A percentile compares a stretch with the other conserved stretches of the same genome.
Evolutionary conservation across 2,888 invertebrate genomes (phyloP).

Genomic region (Lasius fuliginosus): DNA sequence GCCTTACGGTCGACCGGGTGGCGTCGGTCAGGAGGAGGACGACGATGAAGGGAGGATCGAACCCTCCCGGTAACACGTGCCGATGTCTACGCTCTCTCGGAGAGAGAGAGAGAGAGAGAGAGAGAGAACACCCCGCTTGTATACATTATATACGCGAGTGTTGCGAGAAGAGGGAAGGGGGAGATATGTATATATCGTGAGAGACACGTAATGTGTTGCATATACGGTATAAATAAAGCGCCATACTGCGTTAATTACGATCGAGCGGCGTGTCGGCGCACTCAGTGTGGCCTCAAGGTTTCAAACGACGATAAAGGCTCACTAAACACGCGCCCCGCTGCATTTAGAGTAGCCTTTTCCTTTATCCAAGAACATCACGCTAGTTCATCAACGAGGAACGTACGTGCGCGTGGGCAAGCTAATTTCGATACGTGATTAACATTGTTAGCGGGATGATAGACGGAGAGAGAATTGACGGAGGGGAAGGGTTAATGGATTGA

Average conservation of each 20-base stretch:
- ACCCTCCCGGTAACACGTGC: slow-evolving; percentile 80
- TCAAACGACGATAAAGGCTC: slow-evolving; percentile 15
- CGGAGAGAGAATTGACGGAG: slow-evolving; percentile 54
- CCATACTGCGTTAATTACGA: slow-evolving; percentile 74
- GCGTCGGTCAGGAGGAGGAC: slow-evolving; percentile 78
- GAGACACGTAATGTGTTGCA: slow-evolving; percentile 65
- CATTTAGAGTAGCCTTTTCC: slow-evolving; percentile 3
- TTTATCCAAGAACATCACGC: not conserved
- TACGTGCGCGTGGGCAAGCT: slow-evolving; percentile 41
- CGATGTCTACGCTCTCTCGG: slow-evolving; percentile 76
- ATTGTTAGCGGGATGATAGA: slow-evolving; percentile 54
- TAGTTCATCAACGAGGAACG: slow-evolving; percentile 2
- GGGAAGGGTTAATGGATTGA: slow-evolving; percentile 73
- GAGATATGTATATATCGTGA: slow-evolving; percentile 56
- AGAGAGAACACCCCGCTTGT: slow-evolving; percentile 5
- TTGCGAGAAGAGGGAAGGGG: slow-evolving; percentile 12
- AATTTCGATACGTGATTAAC: slow-evolving; percentile 60
- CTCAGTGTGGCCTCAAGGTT: slow-evolving; percentile 40
- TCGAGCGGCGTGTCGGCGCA: slow-evolving; percentile 58
- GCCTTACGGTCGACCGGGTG: slow-evolving; percentile 71
- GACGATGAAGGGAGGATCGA: slow-evolving; percentile 73
- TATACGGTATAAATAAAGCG: slow-evolving; percentile 73
- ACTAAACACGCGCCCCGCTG: slow-evolving; percentile 11
- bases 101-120: too few species aligned
- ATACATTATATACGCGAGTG: slow-evolving; percentile 56